Conservation (phyloP, 2,797 vertebrate species). For the Poeciliopsis infans region DNA sequence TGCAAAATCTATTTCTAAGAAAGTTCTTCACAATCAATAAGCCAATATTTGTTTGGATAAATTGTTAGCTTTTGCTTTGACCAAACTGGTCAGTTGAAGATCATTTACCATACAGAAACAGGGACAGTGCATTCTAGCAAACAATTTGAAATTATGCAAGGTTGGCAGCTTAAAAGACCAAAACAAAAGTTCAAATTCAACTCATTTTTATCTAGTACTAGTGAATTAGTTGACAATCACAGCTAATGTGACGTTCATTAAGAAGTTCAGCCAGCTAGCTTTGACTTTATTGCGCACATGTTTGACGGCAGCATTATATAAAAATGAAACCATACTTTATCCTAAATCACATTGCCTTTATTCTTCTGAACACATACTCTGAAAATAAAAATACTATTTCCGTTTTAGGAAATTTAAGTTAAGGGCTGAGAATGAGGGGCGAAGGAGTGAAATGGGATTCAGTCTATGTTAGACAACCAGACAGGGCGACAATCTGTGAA, state of each 20-base stretch:
- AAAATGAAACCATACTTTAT: not conserved
- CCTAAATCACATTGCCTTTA: not conserved
- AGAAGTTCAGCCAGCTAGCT: not conserved
- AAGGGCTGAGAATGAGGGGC: not conserved
- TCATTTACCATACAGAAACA: not conserved
- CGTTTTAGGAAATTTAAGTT: not conserved
- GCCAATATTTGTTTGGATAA: not conserved
- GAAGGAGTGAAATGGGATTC: not conserved
- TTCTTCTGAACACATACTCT: not conserved
- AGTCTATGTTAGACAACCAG: slow-evolving; percentile 5
- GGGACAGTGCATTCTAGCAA: not conserved
- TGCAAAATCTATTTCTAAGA: not conserved
- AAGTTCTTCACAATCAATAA: not conserved
- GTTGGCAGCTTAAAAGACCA: not conserved
- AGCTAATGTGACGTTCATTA: not conserved
- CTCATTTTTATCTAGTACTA: not conserved
- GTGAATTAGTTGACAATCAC: not conserved
- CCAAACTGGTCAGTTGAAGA: not conserved
- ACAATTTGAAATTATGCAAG: not conserved
- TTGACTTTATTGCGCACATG: not conserved
- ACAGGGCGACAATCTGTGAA: slow-evolving; percentile 6
- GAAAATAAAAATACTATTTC: not conserved
- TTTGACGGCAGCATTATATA: not conserved
- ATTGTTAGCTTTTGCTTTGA: not conserved
- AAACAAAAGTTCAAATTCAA: not conserved